Evolutionary conservation across 2,888 invertebrate genomes (phyloP), one percentile per base, ranked within the genome.

Genomic region (Nasonovia ribisnigri): DNA sequence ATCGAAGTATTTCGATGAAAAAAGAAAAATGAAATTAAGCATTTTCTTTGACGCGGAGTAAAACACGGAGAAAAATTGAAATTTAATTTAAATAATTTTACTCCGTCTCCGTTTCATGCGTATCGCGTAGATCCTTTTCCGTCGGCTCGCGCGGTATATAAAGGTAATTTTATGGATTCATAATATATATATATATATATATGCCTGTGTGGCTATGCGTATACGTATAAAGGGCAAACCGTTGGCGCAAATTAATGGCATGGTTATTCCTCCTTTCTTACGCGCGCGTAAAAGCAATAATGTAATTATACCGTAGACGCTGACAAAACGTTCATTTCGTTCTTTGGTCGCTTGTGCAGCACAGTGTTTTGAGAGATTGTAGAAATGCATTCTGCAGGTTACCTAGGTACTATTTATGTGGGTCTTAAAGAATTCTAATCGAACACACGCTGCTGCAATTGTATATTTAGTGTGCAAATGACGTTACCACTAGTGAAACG

Each of bases 21-120:
- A 36, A 42, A 77, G 36, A 84, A 60, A 86, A 91, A 91, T 54
- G 42, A 43, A 91, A 91, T 91, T 87, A 92, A 88, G 86, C 36
- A 48, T 77, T 77, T 67, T 88, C 88, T 92, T 92, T 92, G 92
- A 92, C 36, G 57, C 86, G 46, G 86, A 36, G 48, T 29, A 67
- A 67, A 51, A 92, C 87, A 77, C 36, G 51, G 24, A 11, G 48
- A 77, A 92, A 88, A 92, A 88, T 88, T 77, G 48, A 88, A 88
- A 92, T 92, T 92, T 48, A 92, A 92, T 91, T 86, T 91, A 46
- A 92, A 92, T 92, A 92, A 57, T 92, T 54, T 91, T 16, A 57
- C 84, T 54, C 3, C 43, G 8, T 89, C 43, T 89, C 48, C 36
- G 48, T 89, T n/a, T 60, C 10, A n/a, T 16, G 90, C 46, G 90